phyloP scores from a whole-genome alignment of 2,113 vertebrate species.

The Brachyistius frenatus region DNA sequence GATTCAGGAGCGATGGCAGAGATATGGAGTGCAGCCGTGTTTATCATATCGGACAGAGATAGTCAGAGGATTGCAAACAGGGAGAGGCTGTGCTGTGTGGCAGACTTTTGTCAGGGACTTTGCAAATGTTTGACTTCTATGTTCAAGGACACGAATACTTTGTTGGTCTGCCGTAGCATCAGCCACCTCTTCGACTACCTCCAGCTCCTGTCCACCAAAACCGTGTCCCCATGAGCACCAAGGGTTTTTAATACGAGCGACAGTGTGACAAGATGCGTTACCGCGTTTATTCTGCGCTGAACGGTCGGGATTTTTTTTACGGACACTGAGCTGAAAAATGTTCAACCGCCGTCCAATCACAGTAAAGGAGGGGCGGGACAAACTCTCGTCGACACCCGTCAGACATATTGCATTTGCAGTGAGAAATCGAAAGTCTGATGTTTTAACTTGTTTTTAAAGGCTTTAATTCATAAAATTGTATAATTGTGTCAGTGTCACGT shows the following conservation, averaged over 20 bases:
- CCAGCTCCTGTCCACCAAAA: too few species aligned
- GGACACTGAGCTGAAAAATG: too few species aligned
- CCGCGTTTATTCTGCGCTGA: too few species aligned
- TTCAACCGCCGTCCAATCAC: too few species aligned
- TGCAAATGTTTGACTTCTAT: conserved; percentile 29
- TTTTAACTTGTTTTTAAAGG: neutral
- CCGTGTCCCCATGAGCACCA: too few species aligned
- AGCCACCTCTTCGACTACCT: too few species aligned
- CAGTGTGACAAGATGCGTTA: too few species aligned
- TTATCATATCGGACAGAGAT: conserved; percentile 46
- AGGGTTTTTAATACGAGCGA: too few species aligned
- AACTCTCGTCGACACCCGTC: neutral
- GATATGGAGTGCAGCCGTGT: conserved; percentile 58
- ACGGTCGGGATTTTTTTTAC: too few species aligned
- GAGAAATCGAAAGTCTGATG: neutral
- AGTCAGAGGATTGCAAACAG: conserved; percentile 40
- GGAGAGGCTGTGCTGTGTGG: conserved; percentile 27
- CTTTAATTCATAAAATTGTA: neutral
- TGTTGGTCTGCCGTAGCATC: neutral
- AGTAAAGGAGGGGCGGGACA: too few species aligned
- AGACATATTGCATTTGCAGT: neutral
- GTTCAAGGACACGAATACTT: conserved; percentile 45
- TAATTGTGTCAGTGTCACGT: too few species aligned
- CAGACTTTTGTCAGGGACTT: conserved; percentile 7
- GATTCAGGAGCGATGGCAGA: conserved; percentile 65